Base-by-base conservation (phyloP, 2,888 invertebrate species). In the Dicyrtoma fusca region DNA sequence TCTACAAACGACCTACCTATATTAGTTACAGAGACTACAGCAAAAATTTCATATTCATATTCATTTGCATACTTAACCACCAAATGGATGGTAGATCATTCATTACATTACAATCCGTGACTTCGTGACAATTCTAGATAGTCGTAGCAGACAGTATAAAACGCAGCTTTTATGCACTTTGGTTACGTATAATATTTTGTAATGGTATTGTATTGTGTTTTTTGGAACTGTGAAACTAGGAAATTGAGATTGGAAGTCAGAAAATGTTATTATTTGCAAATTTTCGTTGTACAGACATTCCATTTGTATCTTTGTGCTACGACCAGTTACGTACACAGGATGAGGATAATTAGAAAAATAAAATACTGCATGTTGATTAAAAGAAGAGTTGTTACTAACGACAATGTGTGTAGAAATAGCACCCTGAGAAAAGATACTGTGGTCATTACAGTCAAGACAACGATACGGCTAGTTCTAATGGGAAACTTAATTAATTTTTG, bases 401-500 rank as follows among this genome's bases (percentile, higher is more conserved):
- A 61, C 61, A 61, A 61, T 61, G 61, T 26, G n/a, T 10, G 47
- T 17, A 45, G 19, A 63, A 63, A 61, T 19, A 61, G 61, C 14
- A 42, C 10, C 14, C 19, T 47, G 21, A 25, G 57, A 42, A 63
- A 45, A 63, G 64, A n/a, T 57, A 23, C 25, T 23, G 3, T 25
- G 57, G 47, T 25, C 45, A 49, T 64, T 19, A 11, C 14, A 64
- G 64, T 64, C 49, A 64, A 64, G 64, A 64, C 49, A 47, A 19
- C 45, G 45, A 63, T 44, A 63, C 47, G 49, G 49, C 49, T 19
- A 47, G 26, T 53, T 49, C 19, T 69, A 69, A 69, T 69, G 69
- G 59, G 44, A 47, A 69, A 69, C 69, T 69, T 69, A 59, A 69
- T 69, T 69, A 69, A 69, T 69, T 69, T 69, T 59, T 59, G 47